Conservation (phyloP, 1,140 invertebrate genomes). For the Drosophila auraria region DNA sequence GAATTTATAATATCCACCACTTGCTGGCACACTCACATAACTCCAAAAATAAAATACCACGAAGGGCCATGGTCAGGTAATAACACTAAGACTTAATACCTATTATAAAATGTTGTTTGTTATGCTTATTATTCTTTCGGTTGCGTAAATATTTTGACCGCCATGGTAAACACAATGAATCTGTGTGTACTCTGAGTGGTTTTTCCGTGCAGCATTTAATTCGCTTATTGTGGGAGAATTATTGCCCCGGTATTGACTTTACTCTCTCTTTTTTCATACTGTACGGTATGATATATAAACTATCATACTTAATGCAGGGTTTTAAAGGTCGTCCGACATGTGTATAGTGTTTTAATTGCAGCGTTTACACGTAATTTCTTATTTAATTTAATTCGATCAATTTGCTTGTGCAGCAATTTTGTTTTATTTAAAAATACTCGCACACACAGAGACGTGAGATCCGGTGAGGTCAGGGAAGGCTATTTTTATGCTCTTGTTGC, state of each 20-base stretch:
- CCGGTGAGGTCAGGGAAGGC: conserved; percentile 34
- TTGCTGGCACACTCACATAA: not conserved
- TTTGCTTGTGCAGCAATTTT: conserved; percentile 34
- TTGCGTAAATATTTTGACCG: conserved; percentile 35
- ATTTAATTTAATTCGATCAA: conserved; percentile 32
- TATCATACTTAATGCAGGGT: conserved; percentile 8
- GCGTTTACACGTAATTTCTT: conserved; percentile 23
- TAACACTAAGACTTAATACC: conserved; percentile 14
- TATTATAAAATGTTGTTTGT: conserved; percentile 25
- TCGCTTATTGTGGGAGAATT: conserved; percentile 29
- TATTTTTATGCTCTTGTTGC: conserved; percentile 42
- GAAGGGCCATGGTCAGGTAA: not conserved
- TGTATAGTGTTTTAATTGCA: conserved; percentile 23
- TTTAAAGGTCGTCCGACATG: conserved; percentile 9
- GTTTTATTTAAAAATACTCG: conserved; percentile 16
- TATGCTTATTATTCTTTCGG: conserved; percentile 20
- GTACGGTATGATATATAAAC: conserved; percentile 8
- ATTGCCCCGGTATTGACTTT: conserved; percentile 12
- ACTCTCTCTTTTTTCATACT: conserved; percentile 23
- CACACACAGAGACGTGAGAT: not conserved
- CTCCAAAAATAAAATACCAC: not conserved
- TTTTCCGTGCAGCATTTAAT: conserved; percentile 24
- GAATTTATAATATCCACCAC: conserved; percentile 2
- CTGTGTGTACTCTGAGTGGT: conserved; percentile 3
- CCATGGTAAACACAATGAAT: conserved; percentile 21